These are phyloP conservation scores for Apomyelois bistriatella DNA, from an alignment of 2,888 invertebrate species.

Conservation along the genomic window DNA sequence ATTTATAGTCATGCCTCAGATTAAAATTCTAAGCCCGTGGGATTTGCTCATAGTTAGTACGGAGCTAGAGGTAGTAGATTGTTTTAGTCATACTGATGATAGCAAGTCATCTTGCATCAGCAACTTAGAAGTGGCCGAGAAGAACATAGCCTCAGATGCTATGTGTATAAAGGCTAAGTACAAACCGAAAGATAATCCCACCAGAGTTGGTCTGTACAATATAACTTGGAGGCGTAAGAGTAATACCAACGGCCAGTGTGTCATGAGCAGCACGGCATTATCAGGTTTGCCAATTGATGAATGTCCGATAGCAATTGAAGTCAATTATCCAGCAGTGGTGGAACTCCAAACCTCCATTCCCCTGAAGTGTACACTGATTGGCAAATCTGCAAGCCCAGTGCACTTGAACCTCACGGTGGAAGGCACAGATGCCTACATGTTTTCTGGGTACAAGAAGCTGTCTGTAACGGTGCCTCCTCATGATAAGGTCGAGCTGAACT, in stretches of 20 bases:
- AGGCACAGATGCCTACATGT: constrained; percentile 95
- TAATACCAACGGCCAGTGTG: constrained; percentile 44
- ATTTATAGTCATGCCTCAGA: constrained; percentile 84
- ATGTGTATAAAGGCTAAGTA: constrained; percentile 62
- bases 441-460: constrained; percentile 95
- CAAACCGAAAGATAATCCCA: constrained; percentile 63
- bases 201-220: constrained; percentile 68
- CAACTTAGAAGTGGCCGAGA: constrained; percentile 61
- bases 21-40: constrained; percentile 85
- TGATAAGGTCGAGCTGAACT: constrained; percentile 81
- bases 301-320: constrained; percentile 81
- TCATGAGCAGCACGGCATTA: constrained; percentile 78
- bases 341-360: constrained; percentile 85
- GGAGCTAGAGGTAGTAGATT: constrained; percentile 81
- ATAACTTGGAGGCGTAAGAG: constrained; percentile 65
- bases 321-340: constrained; percentile 86
- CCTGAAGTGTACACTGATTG: constrained; percentile 85
- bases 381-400: constrained; percentile 85
- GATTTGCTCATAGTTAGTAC: constrained; percentile 83
- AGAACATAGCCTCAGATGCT: constrained; percentile 65
- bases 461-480: constrained; percentile 81
- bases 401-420: constrained; percentile 88
- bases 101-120: constrained; percentile 58
- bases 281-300: constrained; percentile 80
- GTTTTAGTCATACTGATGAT: constrained; percentile 53